A percentile compares a stretch with the other conserved stretches of the same genome.
phyloP scores from a whole-genome alignment of 2,113 vertebrate species.

The Plotosus lineatus region DNA sequence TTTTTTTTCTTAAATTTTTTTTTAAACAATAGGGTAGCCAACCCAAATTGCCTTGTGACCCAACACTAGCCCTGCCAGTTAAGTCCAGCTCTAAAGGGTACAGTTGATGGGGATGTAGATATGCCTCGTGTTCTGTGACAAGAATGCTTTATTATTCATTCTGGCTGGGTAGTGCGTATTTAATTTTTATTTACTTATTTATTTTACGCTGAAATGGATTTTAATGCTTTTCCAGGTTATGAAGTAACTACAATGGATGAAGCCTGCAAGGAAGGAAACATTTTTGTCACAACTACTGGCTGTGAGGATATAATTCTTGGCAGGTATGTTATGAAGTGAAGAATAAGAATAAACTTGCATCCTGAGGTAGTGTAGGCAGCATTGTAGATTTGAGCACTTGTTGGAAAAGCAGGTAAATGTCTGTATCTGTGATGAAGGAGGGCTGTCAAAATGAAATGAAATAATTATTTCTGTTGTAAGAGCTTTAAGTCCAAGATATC shows the following conservation, averaged over 20 bases:
- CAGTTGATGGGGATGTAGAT: too few relatives aligned
- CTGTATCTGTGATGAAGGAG: neutral
- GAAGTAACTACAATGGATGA: constrained; percentile 99
- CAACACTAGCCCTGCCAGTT: too few relatives aligned
- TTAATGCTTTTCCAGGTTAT: constrained; percentile 75
- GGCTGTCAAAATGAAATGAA: neutral
- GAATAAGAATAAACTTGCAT: neutral
- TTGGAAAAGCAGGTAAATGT: neutral
- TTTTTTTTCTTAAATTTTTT: too few relatives aligned
- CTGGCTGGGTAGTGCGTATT: too few relatives aligned
- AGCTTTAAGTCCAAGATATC: too few relatives aligned
- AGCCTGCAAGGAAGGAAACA: constrained; percentile 92
- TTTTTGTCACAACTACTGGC: constrained; percentile 97
- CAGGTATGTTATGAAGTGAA: constrained; percentile 69
- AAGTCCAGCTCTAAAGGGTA: too few relatives aligned
- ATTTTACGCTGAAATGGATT: neutral
- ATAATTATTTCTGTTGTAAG: neutral
- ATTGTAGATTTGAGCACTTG: neutral
- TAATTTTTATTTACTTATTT: too few relatives aligned
- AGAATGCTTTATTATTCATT: too few relatives aligned
- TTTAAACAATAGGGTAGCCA: too few relatives aligned
- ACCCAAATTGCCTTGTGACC: too few relatives aligned
- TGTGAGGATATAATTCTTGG: constrained; percentile 90
- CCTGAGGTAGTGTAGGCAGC: neutral
- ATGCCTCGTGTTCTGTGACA: too few relatives aligned